These are phyloP conservation scores for Andrena chrysosceles DNA, from an alignment of 2,888 invertebrate species.

Conservation along the genomic window DNA sequence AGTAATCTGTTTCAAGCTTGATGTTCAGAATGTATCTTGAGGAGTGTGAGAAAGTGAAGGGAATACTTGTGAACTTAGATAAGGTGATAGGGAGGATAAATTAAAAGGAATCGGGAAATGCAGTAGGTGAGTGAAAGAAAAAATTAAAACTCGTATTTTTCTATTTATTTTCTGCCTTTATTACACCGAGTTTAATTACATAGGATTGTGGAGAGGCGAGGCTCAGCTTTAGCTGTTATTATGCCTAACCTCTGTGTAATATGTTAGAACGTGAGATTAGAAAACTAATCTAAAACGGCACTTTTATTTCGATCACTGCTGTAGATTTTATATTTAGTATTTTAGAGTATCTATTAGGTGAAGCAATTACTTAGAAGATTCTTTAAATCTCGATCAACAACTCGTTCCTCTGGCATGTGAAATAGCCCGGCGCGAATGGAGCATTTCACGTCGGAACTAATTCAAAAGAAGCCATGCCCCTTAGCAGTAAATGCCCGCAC, in stretches of 20 bases:
- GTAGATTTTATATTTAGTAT: neutral
- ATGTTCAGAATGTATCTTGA: neutral
- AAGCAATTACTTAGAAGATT: neutral
- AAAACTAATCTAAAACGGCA: too few relatives aligned
- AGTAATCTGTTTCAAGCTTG: neutral
- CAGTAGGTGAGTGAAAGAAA: too few relatives aligned
- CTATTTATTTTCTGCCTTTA: too few relatives aligned
- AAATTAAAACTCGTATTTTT: too few relatives aligned
- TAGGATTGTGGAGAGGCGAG: too few relatives aligned
- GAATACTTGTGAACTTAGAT: too few relatives aligned
- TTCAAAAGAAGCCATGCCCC: conserved; percentile 6
- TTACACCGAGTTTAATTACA: too few relatives aligned
- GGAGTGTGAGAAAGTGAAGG: neutral
- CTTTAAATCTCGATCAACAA: neutral
- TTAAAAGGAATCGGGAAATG: too few relatives aligned
- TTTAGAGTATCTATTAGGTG: neutral
- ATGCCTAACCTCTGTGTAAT: too few relatives aligned
- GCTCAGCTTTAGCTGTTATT: too few relatives aligned
- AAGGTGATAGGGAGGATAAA: too few relatives aligned
- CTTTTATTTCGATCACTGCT: neutral
- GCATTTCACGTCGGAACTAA: conserved; percentile 14
- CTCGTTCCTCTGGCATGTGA: neutral
- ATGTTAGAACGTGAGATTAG: too few relatives aligned
- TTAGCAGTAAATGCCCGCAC: conserved; percentile 10
- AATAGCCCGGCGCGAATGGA: neutral